These are phyloP conservation scores for Paracentrotus lividus DNA, from an alignment of 53 echinoderm and acorn worm species.

Conservation along the genomic window DNA sequence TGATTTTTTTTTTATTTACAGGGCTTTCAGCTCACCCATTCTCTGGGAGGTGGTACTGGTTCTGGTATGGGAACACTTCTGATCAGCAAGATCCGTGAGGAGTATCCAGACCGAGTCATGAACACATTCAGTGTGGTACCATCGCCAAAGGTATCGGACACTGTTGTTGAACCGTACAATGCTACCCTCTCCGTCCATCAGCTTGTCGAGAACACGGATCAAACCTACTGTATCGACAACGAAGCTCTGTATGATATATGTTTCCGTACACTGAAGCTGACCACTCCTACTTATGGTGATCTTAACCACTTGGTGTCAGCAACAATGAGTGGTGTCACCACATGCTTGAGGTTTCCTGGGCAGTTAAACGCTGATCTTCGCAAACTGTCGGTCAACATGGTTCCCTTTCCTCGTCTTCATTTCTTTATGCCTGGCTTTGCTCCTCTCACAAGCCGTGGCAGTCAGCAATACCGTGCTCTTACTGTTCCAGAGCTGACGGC, in stretches of 20 bases:
- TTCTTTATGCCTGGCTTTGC: conserved; percentile 99
- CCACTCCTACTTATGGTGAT: conserved; percentile 97
- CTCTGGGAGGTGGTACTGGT: conserved; percentile 93
- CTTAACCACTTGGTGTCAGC: conserved; percentile 95
- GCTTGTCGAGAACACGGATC: conserved; percentile 97
- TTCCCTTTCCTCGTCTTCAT: conserved; percentile 97
- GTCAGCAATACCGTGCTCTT: conserved; percentile 94
- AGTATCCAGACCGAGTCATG: conserved; percentile 95
- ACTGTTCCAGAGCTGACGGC: conserved; percentile 96
- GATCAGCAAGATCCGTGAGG: conserved; percentile 90
- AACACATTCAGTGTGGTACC: conserved; percentile 90
- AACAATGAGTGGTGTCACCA: conserved; percentile 97
- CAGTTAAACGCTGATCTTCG: conserved; percentile 96
- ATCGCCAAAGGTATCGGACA: conserved; percentile 86
- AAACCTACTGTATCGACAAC: conserved; percentile 95
- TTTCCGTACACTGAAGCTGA: conserved; percentile 91
- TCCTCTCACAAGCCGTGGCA: conserved; percentile 97
- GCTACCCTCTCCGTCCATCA: conserved; percentile 94
- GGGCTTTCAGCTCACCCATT: conserved; percentile 93
- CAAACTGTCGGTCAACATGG: conserved; percentile 98
- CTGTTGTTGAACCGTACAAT: conserved; percentile 96
- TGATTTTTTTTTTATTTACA: conserved; percentile 68
- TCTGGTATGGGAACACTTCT: conserved; percentile 96
- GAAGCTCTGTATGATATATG: conserved; percentile 94
- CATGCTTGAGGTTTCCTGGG: conserved; percentile 94